These are phyloP conservation scores for Brachionus plicatilis DNA, from an alignment of 1,140 invertebrate species.

Conservation along the genomic window DNA sequence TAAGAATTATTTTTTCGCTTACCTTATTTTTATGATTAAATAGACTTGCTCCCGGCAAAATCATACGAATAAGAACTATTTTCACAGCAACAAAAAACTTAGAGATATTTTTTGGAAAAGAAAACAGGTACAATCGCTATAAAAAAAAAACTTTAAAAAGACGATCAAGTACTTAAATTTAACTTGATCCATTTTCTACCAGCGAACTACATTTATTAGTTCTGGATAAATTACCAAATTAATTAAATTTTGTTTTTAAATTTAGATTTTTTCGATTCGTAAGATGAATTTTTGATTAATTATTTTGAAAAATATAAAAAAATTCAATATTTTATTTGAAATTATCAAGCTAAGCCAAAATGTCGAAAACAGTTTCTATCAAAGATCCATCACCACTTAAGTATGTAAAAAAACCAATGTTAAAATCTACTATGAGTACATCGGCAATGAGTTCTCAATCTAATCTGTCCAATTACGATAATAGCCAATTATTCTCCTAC, in stretches of 20 bases:
- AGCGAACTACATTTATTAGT: not conserved
- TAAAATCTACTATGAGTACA: not conserved
- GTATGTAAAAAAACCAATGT: not conserved
- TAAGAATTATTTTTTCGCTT: not conserved
- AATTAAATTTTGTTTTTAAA: not conserved
- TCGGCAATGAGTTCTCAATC: slow-evolving; percentile 7
- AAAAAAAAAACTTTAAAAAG: not conserved
- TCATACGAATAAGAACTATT: not conserved
- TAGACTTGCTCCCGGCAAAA: not conserved
- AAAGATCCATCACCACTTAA: not conserved
- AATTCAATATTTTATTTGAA: not conserved
- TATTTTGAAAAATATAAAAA: not conserved
- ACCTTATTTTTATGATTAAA: not conserved
- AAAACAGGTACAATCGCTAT: not conserved
- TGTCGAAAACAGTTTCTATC: not conserved
- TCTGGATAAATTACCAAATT: not conserved
- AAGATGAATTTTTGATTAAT: not conserved
- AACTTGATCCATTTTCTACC: not conserved
- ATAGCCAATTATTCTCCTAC: not conserved
- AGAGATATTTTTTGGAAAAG: not conserved
- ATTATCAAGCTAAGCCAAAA: not conserved
- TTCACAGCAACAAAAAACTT: not conserved
- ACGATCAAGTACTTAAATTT: not conserved
- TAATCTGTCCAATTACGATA: not conserved
- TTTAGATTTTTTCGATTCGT: not conserved